phyloP scores from a whole-genome alignment of 2,797 vertebrate genomes.

The Sebastes paucispinis region DNA sequence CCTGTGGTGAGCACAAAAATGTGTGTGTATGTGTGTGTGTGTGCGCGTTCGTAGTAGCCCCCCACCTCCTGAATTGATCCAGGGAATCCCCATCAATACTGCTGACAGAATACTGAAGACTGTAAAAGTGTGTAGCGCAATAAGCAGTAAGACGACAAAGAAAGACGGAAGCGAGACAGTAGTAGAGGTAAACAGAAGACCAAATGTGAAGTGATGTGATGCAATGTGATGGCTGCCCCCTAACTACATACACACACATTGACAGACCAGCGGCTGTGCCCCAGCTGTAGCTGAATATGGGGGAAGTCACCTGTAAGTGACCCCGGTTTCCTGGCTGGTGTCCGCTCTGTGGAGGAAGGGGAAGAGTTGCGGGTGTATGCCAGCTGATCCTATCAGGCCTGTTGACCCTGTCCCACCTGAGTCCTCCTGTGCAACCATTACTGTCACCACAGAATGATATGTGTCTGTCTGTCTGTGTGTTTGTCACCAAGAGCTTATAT shows the following conservation, averaged over 20 bases:
- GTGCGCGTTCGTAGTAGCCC: slow-evolving; percentile 14
- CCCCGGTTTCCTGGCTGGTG: slow-evolving; percentile 57
- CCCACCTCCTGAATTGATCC: slow-evolving; percentile 51
- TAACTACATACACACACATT: slow-evolving; percentile 33
- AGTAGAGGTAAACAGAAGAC: slow-evolving; percentile 28
- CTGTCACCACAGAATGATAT: slow-evolving; percentile 3
- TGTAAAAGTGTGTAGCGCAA: slow-evolving; percentile 8
- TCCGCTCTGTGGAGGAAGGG: slow-evolving; percentile 18
- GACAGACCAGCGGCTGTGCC: slow-evolving; percentile 24
- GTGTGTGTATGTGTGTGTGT: slow-evolving; percentile 21
- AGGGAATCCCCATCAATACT: slow-evolving; percentile 66
- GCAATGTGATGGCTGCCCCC: slow-evolving; percentile 56
- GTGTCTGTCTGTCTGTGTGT: not conserved
- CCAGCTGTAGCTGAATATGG: slow-evolving; percentile 61
- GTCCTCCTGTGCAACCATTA: slow-evolving; percentile 30
- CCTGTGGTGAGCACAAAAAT: slow-evolving; percentile 53
- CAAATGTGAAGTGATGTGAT: slow-evolving; percentile 55
- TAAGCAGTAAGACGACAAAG: not conserved
- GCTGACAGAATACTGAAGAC: slow-evolving; percentile 48
- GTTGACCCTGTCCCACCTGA: slow-evolving; percentile 65
- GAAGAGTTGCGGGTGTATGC: slow-evolving; percentile 32
- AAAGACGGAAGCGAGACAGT: not conserved
- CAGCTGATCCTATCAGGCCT: slow-evolving; percentile 66
- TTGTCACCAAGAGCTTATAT: not conserved
- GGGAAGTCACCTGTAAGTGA: slow-evolving; percentile 71